These are phyloP conservation scores for Pantala flavescens DNA, from an alignment of 1,140 invertebrate species.

Conservation along the genomic window DNA sequence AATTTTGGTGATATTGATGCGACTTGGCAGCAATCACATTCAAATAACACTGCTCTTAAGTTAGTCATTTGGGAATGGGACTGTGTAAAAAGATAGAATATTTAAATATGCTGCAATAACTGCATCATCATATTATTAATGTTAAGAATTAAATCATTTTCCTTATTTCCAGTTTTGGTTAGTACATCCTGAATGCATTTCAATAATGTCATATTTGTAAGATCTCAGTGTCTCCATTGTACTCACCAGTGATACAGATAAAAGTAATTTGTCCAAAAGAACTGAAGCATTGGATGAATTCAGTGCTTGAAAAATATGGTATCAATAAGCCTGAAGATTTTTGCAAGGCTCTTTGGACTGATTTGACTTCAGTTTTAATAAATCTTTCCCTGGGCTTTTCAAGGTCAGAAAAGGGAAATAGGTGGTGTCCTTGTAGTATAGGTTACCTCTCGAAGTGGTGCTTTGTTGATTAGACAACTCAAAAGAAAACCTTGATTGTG, in stretches of 20 bases:
- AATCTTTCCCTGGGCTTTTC: background rate
- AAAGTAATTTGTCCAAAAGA: background rate
- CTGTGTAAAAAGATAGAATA: background rate
- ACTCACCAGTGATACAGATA: constrained; percentile 6
- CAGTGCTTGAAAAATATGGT: background rate
- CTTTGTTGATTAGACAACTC: constrained; percentile 6
- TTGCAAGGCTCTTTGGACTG: constrained; percentile 1
- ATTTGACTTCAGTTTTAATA: background rate
- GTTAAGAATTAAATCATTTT: background rate
- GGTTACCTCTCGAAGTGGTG: constrained; percentile 7
- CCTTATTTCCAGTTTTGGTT: background rate
- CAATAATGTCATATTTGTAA: background rate
- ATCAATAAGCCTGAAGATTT: background rate
- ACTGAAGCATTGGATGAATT: background rate
- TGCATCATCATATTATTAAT: background rate
- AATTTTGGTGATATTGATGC: constrained; percentile 3
- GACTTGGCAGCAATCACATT: background rate
- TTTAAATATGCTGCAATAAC: background rate
- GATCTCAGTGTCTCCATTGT: constrained; percentile 7
- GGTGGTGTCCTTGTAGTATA: constrained; percentile 4
- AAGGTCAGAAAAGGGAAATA: constrained; percentile 8
- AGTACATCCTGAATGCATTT: constrained; percentile 2
- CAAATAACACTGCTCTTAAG: background rate
- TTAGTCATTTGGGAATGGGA: background rate
- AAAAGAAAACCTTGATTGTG: constrained; percentile 15